Evolutionary conservation across 2,888 invertebrate genomes (phyloP), one percentile per base, ranked within the genome.

Genomic region (Liopterus haemorrhoidalis): DNA sequence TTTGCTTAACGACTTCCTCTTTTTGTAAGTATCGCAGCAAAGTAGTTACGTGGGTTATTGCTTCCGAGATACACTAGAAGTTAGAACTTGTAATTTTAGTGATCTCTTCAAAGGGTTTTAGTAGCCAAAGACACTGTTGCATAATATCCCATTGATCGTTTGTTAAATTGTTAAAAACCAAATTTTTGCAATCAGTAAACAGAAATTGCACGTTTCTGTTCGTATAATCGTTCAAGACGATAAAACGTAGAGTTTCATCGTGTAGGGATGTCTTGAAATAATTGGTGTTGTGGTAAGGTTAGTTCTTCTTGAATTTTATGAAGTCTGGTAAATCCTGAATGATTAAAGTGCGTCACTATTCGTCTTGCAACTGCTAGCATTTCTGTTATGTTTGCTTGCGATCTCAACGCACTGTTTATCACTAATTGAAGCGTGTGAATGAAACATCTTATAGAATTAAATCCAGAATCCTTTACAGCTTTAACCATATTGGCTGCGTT

Each of bases 341-440:
- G 46, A 44, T 55, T 51, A 49, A 57, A 62, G 47, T 62, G 60
- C 2, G 56, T 57, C 16, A 60, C 60, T n/a, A 62, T 36, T 3
- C 58, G 53, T 47, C 61, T 46, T 19, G 40, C 44, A 39, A 40
- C 37, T 20, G 44, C 39, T 21, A 46, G 39, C 43, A 49, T 41
- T 5, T 47, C 44, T 40, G 35, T 19, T 41, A 56, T 21, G 31
- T 57, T 57, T 30, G 55, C 9, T 20, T 62, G 59, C 31, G 19
- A 24, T 37, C 59, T 57, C 0, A 64, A 16, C 12, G 58, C 55
- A 25, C 59, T 49, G 22, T 20, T 38, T n/a, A 53, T 25, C 33
- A 27, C 43, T 41, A 43, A 12, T 35, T 55, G 54, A 37, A 55
- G 39, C 24, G 42, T 48, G 56, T 61, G 51, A 57, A 51, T 49